These are phyloP conservation scores for Agrotis ipsilon DNA, from an alignment of 2,888 invertebrate species.

Conservation along the genomic window DNA sequence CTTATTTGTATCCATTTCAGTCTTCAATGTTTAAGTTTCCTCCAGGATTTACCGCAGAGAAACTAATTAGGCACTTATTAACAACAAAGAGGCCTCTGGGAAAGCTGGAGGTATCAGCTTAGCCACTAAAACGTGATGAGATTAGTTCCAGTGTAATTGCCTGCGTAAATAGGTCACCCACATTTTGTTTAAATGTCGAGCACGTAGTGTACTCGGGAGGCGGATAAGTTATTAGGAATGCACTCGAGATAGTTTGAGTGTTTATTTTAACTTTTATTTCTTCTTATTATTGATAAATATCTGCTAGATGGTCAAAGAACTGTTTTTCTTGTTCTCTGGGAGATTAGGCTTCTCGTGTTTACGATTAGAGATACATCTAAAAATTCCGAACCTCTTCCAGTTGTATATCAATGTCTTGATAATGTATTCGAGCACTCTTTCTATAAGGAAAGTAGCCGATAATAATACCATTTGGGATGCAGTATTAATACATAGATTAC, in stretches of 20 bases:
- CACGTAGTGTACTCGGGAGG: conserved; percentile 35
- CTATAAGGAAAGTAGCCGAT: no score
- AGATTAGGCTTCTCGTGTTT: no score
- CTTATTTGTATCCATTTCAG: conserved; percentile 47
- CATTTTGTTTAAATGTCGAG: conserved; percentile 46
- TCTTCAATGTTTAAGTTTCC: conserved; percentile 52
- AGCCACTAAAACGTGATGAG: conserved; percentile 52
- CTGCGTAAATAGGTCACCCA: conserved; percentile 56
- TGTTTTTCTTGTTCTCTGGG: no score
- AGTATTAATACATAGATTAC: no score
- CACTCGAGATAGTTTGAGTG: neutral
- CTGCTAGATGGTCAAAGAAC: no score
- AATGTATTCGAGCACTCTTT: no score
- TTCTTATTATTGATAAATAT: no score
- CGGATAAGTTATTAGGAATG: conserved; percentile 34
- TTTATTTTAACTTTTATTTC: no score
- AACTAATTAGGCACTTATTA: conserved; percentile 61
- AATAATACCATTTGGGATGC: no score
- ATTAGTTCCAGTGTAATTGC: conserved; percentile 58
- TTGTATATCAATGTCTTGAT: no score
- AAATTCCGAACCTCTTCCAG: no score
- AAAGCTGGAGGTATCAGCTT: conserved; percentile 41
- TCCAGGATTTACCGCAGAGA: conserved; percentile 46
- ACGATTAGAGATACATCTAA: no score
- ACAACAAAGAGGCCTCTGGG: conserved; percentile 47